Evolutionary conservation across 1,140 invertebrate species (phyloP), one percentile per base, ranked within the genome.

Genomic region (Aphelenchoides besseyi): DNA sequence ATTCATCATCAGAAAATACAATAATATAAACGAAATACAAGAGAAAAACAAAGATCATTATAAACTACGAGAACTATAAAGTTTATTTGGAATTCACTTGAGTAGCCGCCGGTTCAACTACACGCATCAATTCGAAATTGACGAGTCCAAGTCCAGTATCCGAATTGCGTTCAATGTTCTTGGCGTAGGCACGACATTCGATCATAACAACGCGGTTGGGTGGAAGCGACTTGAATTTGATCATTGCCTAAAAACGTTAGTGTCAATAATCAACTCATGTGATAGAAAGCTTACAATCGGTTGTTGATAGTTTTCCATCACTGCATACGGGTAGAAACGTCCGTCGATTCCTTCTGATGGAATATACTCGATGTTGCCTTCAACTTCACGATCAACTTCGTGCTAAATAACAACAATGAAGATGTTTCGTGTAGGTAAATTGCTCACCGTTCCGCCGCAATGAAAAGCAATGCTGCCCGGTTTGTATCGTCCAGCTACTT

Each of bases 281-380:
- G 1, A 26, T n/a, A 54, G 18, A 53, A 74, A 75, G 83, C 80
- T 72, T 55, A 83, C 82, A 48, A 83, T 81, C 28, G 82, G 82
- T 41, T 83, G 82, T 9, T 83, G 82, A 57, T 83, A 83, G 30
- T 83, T 83, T 16, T 74, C 70, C 71, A 83, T 77, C 26, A 77
- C 75, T 12, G 77, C 79, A 68, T 83, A 83, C 3, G 82, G 82
- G 53, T 81, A 83, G 72, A 76, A 83, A 23, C 74, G 70, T 12
- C 82, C 82, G 57, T 79, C 74, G 52, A 83, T 83, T 61, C 82
- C 82, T 29, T 69, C 64, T 9, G 35, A 5, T n/a, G 82, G 82
- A 59, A 83, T 68, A 68, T 83, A 83, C 29, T 54, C 62, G 12
- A 84, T 52, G 26, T 63, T 55, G n/a, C 82, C 82, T 54, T 79